Evolutionary conservation across 2,113 vertebrate genomes (phyloP).

Genomic region (Nyctibius bracteatus): DNA sequence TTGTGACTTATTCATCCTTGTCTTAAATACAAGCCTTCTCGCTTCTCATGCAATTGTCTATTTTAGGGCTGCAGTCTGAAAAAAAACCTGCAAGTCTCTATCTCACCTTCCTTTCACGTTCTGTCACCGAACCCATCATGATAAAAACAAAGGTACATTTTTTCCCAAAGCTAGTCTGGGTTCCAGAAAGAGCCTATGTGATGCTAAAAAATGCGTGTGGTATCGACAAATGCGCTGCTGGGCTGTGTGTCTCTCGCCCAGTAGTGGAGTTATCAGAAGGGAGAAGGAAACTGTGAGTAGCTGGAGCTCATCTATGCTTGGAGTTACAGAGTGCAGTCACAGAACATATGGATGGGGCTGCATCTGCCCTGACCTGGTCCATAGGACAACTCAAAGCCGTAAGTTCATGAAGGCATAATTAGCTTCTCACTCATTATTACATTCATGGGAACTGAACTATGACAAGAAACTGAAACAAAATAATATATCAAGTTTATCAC

Average conservation of each 20-base stretch:
- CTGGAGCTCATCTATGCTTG: neutral
- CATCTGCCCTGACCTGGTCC: neutral
- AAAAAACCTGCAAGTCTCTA: neutral
- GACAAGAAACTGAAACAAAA: neutral
- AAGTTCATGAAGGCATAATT: neutral
- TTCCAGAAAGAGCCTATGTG: neutral
- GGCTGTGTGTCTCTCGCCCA: neutral
- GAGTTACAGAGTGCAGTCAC: accelerated
- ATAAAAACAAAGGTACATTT: neutral
- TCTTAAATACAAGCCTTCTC: neutral
- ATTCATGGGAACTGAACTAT: neutral
- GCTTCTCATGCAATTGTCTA: neutral
- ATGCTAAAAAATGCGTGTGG: neutral
- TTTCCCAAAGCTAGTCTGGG: neutral
- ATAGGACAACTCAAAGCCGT: neutral
- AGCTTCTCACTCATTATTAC: neutral
- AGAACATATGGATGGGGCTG: neutral
- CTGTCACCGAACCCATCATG: neutral
- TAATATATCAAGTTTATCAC: neutral
- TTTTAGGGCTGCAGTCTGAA: neutral
- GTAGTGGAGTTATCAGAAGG: neutral
- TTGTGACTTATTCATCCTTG: neutral
- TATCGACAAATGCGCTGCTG: neutral
- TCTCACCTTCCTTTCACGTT: neutral
- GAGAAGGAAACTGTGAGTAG: neutral